These are phyloP conservation scores for Salarias fasciatus DNA, from an alignment of 2,797 vertebrate species.

Conservation along the genomic window DNA sequence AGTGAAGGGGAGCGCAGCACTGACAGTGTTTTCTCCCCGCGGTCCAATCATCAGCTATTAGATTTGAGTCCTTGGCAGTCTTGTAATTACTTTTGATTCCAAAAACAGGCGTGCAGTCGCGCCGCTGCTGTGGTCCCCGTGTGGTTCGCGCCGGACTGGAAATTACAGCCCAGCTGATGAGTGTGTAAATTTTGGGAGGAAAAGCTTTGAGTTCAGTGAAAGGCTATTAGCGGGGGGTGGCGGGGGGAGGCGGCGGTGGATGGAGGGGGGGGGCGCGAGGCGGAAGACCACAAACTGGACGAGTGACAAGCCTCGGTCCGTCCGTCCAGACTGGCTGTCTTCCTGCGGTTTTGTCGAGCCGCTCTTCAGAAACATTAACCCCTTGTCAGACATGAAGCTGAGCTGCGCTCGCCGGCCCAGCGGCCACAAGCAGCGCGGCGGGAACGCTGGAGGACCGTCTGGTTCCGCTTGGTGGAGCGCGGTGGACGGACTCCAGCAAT, in stretches of 20 bases:
- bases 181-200: conserved; percentile 59
- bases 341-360: conserved; percentile 73
- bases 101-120: conserved; percentile 59
- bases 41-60: conserved; percentile 54
- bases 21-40: conserved; percentile 13
- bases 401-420: conserved; percentile 48
- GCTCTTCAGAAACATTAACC: conserved; percentile 75
- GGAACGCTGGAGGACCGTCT: conserved; percentile 50
- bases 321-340: conserved; percentile 79
- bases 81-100: conserved; percentile 60
- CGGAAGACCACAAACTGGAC: conserved; percentile 70
- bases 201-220: conserved; percentile 65
- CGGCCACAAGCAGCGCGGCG: conserved; percentile 56
- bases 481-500: conserved; percentile 57
- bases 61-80: conserved; percentile 44
- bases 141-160: conserved; percentile 53
- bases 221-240: conserved; percentile 44
- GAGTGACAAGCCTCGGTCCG: conserved; percentile 68
- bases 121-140: conserved; percentile 50
- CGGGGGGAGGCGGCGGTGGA: no score
- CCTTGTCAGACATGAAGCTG: conserved; percentile 73
- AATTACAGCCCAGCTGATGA: conserved; percentile 65
- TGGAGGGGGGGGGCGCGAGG: conserved; percentile 40
- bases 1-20: conserved; percentile 25
- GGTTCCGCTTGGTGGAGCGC: conserved; percentile 52